Evolutionary conservation across 2,888 invertebrate species (phyloP).

Genomic region (Lasioglossum morio): DNA sequence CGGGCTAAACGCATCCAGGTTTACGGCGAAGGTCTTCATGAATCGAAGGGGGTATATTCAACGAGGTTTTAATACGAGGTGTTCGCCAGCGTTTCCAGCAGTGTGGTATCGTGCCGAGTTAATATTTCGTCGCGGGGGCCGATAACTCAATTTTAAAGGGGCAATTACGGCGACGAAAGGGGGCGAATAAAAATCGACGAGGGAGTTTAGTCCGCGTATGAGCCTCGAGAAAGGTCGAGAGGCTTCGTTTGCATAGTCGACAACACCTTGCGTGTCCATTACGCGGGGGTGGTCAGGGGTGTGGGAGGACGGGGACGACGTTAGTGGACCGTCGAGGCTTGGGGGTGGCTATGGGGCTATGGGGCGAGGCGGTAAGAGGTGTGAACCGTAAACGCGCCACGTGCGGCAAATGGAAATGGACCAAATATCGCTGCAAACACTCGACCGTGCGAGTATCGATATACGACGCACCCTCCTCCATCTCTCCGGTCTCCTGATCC

Average conservation of each 20-base stretch:
- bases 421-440: conserved; percentile 84
- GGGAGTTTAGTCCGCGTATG: conserved; percentile 48
- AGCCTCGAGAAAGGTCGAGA: conserved; percentile 70
- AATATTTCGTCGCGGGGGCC: conserved; percentile 11
- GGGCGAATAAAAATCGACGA: conserved; percentile 49
- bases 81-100: neutral
- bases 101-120: neutral
- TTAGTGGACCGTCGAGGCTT: conserved; percentile 47
- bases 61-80: neutral
- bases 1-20: neutral
- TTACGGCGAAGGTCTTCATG: neutral
- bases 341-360: conserved; percentile 72
- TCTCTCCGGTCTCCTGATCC: conserved; percentile 69
- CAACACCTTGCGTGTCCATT: conserved; percentile 83
- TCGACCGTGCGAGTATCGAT: conserved; percentile 80
- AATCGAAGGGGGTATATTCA: neutral
- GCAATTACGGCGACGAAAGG: conserved; percentile 14
- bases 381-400: conserved; percentile 83
- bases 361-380: conserved; percentile 75
- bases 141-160: conserved; percentile 24
- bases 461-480: conserved; percentile 78
- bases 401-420: conserved; percentile 84
- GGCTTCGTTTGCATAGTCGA: conserved; percentile 80
- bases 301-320: conserved; percentile 35
- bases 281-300: conserved; percentile 72